Evolutionary conservation across 2,888 invertebrate species (phyloP), one percentile per base, ranked within the genome.

Genomic region (Melanotus villosus): DNA sequence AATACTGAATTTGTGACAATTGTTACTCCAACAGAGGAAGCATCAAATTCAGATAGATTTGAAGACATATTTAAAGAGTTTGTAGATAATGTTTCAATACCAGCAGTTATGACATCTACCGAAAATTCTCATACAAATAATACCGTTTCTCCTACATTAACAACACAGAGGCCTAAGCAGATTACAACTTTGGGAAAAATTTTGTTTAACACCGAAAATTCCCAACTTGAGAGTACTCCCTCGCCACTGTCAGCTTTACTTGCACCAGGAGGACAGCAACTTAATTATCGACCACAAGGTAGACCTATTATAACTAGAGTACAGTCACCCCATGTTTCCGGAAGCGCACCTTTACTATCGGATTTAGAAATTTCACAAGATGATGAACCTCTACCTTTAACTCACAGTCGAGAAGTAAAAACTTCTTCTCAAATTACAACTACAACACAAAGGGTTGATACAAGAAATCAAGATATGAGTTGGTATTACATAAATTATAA

Each of bases 401-500:
- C 71, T 7, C 74, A 72, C 32, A 73, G 59, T 34, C 68, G 76
- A 45, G 77, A 76, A 64, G 66, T 62, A 14, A 73, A 76, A 70
- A 73, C 62, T 2, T 14, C 65, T 23, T 38, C 41, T 41, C 45
- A 54, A 32, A 58, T 72, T 45, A 38, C 59, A 56, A 60, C 52
- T 32, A 73, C 82, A 45, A 86, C 87, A 34, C 88, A 88, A 72
- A 84, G 84, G 21, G 84, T 85, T 10, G 87, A 88, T 72, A 86
- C 84, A 73, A 84, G 88, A 54, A 59, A 73, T 18, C 77, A 77
- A 38, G 80, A 81, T 54, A 91, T 91, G 85, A 91, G 91, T 76
- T 96, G 96, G 96, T 96, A 96, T 83, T 95, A 93, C 82, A 92
- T 91, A 74, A 94, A 94, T 82, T 95, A 95, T 80, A 93, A 93